Evolutionary conservation across 2,797 vertebrate genomes (phyloP), one percentile per base, ranked within the genome.

Genomic region (Cuculus canorus): DNA sequence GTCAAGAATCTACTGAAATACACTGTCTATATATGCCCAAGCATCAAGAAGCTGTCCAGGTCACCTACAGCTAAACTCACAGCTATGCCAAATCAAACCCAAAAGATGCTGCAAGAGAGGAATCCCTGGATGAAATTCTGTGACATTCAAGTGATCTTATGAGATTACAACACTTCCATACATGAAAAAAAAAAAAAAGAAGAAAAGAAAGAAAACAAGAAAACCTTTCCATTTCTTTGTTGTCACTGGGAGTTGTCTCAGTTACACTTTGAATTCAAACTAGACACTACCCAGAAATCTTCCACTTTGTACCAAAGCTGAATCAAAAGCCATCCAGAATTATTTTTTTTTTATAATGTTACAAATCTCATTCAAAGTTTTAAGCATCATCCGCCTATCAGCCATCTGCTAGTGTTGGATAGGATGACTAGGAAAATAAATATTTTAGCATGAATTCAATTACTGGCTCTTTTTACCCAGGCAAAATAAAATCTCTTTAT

Each of bases 381-480:
- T 82, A 91, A 91, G 63, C 30, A 91, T 43, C 0, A 0, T 68
- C 53, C 7, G 47, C 79, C 87, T 81, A 91, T 63, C 91, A 91
- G 70, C 82, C 92, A 92, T 93, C 93, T 96, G 87, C 87, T 86
- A 66, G 19, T 63, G 61, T 57, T 93, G 92, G 73, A 88, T 18
- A 84, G 52, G 56, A 95, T 70, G n/a, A 77, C 73, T 13, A 92
- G n/a, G 50, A 47, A 95, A 94, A 96, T 70, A 96, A 94, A 86
- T 88, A 92, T 91, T 95, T 96, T 68, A 94, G 59, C 60, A 76
- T 53, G 18, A 91, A 95, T 91, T 92, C 61, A 84, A 88, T 91
- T 88, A 96, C 66, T 80, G 66, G 3, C 32, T 92, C 47, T 81
- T 84, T 95, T 91, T 91, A 96, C 8, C 11, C 28, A 86, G 32